These are phyloP conservation scores for Toxonevra muliebris DNA, from an alignment of 2,888 invertebrate species.

Conservation along the genomic window DNA sequence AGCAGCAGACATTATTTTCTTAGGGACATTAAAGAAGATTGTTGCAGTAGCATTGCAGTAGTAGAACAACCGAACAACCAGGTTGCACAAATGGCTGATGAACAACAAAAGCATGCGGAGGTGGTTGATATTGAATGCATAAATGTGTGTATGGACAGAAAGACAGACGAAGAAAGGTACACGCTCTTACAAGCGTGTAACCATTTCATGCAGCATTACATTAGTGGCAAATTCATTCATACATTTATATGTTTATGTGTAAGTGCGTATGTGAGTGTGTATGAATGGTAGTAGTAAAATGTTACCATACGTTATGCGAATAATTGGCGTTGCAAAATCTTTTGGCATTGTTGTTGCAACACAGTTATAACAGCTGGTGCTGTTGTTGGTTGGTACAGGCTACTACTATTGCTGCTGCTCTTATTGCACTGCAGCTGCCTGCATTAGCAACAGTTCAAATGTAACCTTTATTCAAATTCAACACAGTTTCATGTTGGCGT, in stretches of 20 bases:
- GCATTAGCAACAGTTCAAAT: no score
- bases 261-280: no score
- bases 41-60: not conserved
- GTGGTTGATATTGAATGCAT: not conserved
- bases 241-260: no score
- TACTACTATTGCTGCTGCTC: not conserved
- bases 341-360: not conserved
- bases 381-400: not conserved
- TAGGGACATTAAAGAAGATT: not conserved
- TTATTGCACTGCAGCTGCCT: not conserved
- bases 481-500: not conserved
- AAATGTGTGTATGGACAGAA: not conserved
- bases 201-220: constrained; percentile 2
- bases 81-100: constrained; percentile 16
- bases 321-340: not conserved
- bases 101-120: not conserved
- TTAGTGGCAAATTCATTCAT: not conserved
- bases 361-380: not conserved
- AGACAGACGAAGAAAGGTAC: no score
- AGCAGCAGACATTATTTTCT: not conserved
- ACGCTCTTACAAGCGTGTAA: not conserved
- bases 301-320: not conserved
- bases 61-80: not conserved
- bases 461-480: no score
- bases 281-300: no score